Percentiles rank a stretch among this genome's conserved stretches.
Evolutionary conservation across 2,113 vertebrate genomes (phyloP).

Genomic region (Scytalopus superciliaris): DNA sequence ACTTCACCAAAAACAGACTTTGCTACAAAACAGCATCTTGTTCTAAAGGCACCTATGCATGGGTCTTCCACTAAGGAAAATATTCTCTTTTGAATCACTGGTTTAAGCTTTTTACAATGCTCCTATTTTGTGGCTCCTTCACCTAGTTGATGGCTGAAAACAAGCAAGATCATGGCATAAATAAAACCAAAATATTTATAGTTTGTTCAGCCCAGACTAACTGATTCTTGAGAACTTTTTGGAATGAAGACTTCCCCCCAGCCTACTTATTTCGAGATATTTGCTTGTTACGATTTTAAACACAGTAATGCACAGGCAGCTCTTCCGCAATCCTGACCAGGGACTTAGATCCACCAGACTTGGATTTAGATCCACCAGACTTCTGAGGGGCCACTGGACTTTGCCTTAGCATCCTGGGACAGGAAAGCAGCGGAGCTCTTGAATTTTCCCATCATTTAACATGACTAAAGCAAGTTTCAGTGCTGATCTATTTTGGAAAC

Average conservation of each 20-base stretch:
- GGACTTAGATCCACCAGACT: neutral
- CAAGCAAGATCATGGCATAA: neutral
- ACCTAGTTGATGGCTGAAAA: neutral
- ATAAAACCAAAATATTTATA: neutral
- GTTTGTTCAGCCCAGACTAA: neutral
- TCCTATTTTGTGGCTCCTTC: neutral
- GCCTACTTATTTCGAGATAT: neutral
- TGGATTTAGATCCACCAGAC: neutral
- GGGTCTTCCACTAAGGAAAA: neutral
- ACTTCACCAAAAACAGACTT: neutral
- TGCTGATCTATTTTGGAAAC: constrained; percentile 1
- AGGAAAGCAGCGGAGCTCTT: neutral
- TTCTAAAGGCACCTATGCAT: neutral
- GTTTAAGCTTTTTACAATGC: neutral
- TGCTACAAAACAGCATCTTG: neutral
- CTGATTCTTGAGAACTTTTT: neutral
- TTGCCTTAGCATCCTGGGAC: neutral
- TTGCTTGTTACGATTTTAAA: neutral
- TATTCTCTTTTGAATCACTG: neutral
- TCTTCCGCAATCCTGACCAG: neutral
- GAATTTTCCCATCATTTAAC: neutral
- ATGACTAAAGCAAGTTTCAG: neutral
- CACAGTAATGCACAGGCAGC: neutral
- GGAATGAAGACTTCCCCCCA: neutral
- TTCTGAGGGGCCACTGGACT: neutral